phyloP scores from a whole-genome alignment of 2,113 vertebrate species.

The Halichoerus grypus region DNA sequence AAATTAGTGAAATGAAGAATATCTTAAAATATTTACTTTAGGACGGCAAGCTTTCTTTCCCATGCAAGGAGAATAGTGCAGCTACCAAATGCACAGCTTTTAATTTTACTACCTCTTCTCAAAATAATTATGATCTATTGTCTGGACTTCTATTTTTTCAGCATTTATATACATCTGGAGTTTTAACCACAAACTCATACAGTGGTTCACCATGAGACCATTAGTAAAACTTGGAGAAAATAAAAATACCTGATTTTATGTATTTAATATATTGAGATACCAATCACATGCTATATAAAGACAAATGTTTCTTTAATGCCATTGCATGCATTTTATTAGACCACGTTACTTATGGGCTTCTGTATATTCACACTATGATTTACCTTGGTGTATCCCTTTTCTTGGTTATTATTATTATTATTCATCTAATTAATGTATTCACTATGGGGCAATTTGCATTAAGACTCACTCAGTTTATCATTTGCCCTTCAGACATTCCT shows the following conservation, averaged over 20 bases:
- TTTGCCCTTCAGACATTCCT: neutral
- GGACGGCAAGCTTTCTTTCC: neutral
- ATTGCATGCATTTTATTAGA: neutral
- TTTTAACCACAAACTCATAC: neutral
- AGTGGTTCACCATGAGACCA: neutral
- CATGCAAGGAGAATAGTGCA: neutral
- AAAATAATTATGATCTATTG: neutral
- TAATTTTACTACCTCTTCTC: neutral
- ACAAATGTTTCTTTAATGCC: neutral
- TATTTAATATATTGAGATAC: neutral
- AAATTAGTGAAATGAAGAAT: neutral
- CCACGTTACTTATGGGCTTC: neutral
- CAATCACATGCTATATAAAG: neutral
- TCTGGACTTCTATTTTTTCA: neutral
- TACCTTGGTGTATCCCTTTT: neutral
- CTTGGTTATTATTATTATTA: constrained; percentile 2
- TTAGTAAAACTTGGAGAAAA: constrained; percentile 20
- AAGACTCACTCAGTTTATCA: neutral
- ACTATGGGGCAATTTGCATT: neutral
- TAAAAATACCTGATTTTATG: neutral
- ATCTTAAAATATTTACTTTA: neutral
- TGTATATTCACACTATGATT: neutral
- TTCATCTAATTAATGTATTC: neutral
- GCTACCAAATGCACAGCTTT: neutral
- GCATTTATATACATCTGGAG: neutral